A percentile compares a stretch with the other conserved stretches of the same genome.
Evolutionary conservation across 2,797 vertebrate genomes (phyloP).

Genomic region (Xenops minutus): DNA sequence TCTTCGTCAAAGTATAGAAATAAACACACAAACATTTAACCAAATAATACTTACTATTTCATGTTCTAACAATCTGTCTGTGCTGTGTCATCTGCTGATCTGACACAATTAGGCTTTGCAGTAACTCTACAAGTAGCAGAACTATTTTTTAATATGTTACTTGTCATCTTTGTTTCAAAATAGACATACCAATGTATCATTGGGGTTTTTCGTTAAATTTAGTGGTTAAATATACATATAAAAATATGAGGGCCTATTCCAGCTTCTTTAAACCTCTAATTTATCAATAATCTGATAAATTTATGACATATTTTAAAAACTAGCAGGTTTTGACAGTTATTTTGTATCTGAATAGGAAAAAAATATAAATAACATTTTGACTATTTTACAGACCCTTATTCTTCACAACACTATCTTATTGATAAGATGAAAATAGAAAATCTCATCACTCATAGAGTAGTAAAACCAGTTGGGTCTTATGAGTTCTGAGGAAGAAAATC

Average conservation of each 20-base stretch:
- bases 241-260: background rate
- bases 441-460: background rate
- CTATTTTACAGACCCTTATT: background rate
- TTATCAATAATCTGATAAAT: background rate
- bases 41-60: background rate
- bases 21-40: background rate
- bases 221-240: background rate
- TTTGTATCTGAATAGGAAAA: background rate
- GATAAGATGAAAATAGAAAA: background rate
- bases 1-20: background rate
- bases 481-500: background rate
- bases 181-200: background rate
- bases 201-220: background rate
- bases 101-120: background rate
- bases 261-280: background rate
- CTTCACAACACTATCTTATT: background rate
- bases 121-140: background rate
- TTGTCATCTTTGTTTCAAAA: background rate
- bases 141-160: background rate
- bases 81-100: background rate
- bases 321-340: fast-evolving
- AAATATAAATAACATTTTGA: background rate
- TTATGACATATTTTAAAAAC: background rate
- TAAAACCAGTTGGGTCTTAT: background rate
- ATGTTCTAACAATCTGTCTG: background rate